These are phyloP conservation scores for Leucoraja ocellata DNA, from an alignment of 2,797 vertebrate species.

Conservation along the genomic window DNA sequence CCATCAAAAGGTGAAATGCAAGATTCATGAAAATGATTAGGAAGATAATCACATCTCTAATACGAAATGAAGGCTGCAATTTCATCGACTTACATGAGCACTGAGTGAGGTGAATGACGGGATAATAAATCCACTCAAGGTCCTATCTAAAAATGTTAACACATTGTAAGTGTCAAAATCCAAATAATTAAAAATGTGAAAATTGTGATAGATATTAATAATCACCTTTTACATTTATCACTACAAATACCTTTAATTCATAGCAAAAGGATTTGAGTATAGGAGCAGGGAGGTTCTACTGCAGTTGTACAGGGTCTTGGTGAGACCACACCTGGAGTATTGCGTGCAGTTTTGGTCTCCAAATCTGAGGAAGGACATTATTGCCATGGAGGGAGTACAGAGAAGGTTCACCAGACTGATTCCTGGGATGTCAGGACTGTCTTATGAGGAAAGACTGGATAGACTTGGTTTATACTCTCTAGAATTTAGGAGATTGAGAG, in stretches of 20 bases:
- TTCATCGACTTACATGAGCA: not conserved
- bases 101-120: not conserved
- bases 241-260: not conserved
- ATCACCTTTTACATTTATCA: not conserved
- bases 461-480: too few relatives aligned
- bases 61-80: not conserved
- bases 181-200: slow-evolving; percentile 9
- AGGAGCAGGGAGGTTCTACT: too few relatives aligned
- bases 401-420: too few relatives aligned
- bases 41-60: not conserved
- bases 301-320: too few relatives aligned
- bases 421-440: too few relatives aligned
- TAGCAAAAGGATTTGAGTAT: too few relatives aligned
- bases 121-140: not conserved
- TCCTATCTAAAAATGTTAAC: not conserved
- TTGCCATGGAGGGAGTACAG: too few relatives aligned
- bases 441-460: too few relatives aligned
- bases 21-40: not conserved
- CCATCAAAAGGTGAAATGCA: not conserved
- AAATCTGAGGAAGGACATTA: too few relatives aligned
- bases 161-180: not conserved
- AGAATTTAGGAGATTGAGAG: too few relatives aligned
- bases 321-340: too few relatives aligned
- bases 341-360: too few relatives aligned
- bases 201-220: not conserved